These are phyloP conservation scores for Platichthys stellatus DNA, from an alignment of 2,113 vertebrate genomes.

Conservation along the genomic window DNA sequence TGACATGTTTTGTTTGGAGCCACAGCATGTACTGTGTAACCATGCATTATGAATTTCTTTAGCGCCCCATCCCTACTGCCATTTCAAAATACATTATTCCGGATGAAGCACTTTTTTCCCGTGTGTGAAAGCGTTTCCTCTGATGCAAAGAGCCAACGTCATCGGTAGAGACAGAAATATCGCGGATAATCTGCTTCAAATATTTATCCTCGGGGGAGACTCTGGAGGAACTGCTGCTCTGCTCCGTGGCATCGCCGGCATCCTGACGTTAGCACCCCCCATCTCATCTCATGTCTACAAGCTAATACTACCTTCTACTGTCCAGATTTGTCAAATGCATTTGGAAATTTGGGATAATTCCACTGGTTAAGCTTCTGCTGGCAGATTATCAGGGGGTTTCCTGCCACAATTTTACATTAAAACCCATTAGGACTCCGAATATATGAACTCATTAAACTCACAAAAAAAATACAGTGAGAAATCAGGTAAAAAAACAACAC, in stretches of 20 bases:
- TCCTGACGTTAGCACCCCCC: slow-evolving; percentile 8
- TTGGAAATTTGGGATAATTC: slow-evolving; percentile 2
- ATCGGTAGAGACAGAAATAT: slow-evolving; percentile 71
- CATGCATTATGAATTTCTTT: slow-evolving; percentile 49
- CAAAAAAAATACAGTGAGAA: slow-evolving; percentile 17
- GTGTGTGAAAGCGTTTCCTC: slow-evolving; percentile 40
- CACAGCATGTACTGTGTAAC: slow-evolving; percentile 30
- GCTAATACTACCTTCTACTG: slow-evolving; percentile 6
- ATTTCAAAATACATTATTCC: slow-evolving; percentile 49
- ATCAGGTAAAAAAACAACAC: slow-evolving; percentile 9
- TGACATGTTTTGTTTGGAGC: slow-evolving; percentile 22
- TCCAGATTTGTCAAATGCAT: slow-evolving; percentile 11
- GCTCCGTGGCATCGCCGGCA: slow-evolving; percentile 23
- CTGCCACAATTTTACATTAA: background rate
- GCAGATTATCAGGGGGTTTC: slow-evolving; percentile 1
- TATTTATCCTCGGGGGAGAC: slow-evolving; percentile 53
- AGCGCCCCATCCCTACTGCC: slow-evolving; percentile 16
- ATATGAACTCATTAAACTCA: too few relatives aligned
- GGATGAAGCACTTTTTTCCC: slow-evolving; percentile 28
- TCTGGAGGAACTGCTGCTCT: slow-evolving; percentile 42
- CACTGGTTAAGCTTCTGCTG: slow-evolving; percentile 4
- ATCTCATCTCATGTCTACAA: slow-evolving; percentile 9
- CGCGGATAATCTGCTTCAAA: slow-evolving; percentile 69
- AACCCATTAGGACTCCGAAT: background rate
- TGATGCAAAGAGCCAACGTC: slow-evolving; percentile 53